A percentile compares a stretch with the other conserved stretches of the same genome.
phyloP scores from a whole-genome alignment of 2,888 invertebrate species.

The Leucophenga maculata region DNA sequence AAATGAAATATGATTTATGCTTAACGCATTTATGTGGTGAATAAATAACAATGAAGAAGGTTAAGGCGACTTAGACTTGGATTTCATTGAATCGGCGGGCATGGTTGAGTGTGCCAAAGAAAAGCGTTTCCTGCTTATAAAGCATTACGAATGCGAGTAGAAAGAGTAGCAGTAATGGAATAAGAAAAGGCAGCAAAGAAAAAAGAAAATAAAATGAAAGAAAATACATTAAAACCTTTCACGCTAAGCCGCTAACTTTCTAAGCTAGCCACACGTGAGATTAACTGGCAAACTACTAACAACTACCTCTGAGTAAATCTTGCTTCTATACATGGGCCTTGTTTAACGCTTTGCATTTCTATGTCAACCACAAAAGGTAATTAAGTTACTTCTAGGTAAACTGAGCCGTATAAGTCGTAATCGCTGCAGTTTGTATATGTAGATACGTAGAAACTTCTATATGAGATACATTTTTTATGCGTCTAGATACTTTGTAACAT shows the following conservation, averaged over 20 bases:
- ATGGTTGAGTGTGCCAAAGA: neutral
- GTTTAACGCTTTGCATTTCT: constrained; percentile 12
- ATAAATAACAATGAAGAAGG: constrained; percentile 3
- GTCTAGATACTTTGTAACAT: constrained; percentile 11
- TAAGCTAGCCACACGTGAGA: constrained; percentile 16
- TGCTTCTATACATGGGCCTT: neutral
- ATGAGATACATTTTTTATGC: too few species aligned
- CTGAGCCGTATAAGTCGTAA: too few species aligned
- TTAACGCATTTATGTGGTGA: constrained; percentile 26
- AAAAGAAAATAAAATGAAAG: neutral
- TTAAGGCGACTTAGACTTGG: constrained; percentile 18
- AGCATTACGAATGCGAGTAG: neutral
- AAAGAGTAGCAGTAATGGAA: neutral
- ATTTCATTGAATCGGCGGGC: neutral
- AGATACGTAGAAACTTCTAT: too few species aligned
- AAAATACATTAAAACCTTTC: neutral
- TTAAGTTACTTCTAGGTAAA: neutral
- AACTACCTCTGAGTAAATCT: too few species aligned
- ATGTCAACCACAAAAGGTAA: constrained; percentile 20
- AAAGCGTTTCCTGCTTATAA: constrained; percentile 14
- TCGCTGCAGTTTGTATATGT: too few species aligned
- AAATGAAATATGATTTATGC: constrained; percentile 62
- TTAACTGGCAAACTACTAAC: neutral
- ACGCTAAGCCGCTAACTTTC: neutral
- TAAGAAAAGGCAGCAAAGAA: neutral